Evolutionary conservation across 2,888 invertebrate genomes (phyloP).

Genomic region (Eumerus sabulonum): DNA sequence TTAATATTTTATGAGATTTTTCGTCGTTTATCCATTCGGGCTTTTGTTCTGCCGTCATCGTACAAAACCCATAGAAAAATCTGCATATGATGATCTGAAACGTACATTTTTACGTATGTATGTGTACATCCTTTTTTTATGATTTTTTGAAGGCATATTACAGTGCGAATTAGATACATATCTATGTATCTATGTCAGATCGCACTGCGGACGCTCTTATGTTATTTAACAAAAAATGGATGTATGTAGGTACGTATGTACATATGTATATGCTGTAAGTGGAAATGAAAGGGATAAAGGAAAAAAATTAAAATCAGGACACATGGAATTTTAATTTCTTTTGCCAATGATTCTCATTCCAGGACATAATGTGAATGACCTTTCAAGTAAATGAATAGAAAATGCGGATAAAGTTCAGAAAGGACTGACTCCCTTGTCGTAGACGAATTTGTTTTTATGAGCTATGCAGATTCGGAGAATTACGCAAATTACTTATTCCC

Average conservation of each 20-base stretch:
- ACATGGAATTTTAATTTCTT: constrained; percentile 55
- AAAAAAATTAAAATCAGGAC: constrained; percentile 42
- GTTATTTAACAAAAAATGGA: constrained; percentile 28
- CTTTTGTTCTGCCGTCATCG: constrained; percentile 34
- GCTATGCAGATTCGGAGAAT: too few relatives aligned
- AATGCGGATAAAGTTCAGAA: too few relatives aligned
- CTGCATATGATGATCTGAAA: constrained; percentile 10
- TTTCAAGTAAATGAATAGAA: constrained; percentile 19
- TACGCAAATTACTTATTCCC: too few relatives aligned
- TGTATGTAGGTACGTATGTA: too few relatives aligned
- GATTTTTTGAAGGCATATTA: constrained; percentile 4
- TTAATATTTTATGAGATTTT: constrained; percentile 57
- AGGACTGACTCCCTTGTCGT: too few relatives aligned
- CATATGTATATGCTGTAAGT: too few relatives aligned
- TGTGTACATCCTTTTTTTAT: constrained; percentile 12
- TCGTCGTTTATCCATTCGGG: constrained; percentile 52
- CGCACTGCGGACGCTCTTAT: constrained; percentile 5
- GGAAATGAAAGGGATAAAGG: neutral
- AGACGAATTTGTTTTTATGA: too few relatives aligned
- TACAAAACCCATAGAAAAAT: constrained; percentile 11
- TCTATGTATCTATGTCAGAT: too few relatives aligned
- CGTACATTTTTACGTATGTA: constrained; percentile 18
- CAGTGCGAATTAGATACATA: constrained; percentile 48
- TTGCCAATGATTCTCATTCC: constrained; percentile 34
- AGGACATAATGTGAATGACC: constrained; percentile 44